phyloP scores from a whole-genome alignment of 2,797 vertebrate species.

The Artibeus jamaicensis region DNA sequence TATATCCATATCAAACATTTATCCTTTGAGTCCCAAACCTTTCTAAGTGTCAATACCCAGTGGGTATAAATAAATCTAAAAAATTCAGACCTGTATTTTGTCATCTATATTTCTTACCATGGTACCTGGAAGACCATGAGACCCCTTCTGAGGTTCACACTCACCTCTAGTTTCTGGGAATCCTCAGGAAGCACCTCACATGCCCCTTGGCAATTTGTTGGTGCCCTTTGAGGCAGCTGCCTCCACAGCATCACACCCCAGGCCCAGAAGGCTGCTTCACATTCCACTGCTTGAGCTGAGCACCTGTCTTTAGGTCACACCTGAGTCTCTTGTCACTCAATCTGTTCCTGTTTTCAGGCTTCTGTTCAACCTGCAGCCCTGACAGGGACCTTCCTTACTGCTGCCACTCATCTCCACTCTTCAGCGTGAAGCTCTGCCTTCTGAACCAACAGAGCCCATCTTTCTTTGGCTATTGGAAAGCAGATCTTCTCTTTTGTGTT shows the following conservation, averaged over 20 bases:
- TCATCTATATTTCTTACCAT: neutral
- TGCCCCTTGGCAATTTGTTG: neutral
- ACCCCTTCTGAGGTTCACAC: neutral
- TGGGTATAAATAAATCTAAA: neutral
- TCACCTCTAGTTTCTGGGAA: neutral
- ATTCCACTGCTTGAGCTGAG: neutral
- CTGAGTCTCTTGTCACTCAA: neutral
- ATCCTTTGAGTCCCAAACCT: neutral
- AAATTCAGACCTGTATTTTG: neutral
- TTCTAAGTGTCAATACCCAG: neutral
- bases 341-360: neutral
- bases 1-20: neutral
- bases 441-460: neutral
- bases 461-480: neutral
- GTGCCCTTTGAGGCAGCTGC: neutral
- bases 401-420: neutral
- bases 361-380: neutral
- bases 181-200: neutral
- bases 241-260: neutral
- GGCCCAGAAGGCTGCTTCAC: neutral
- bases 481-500: neutral
- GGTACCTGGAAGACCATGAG: neutral
- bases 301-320: neutral
- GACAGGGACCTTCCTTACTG: accelerated
- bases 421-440: neutral